Evolutionary conservation across 2,113 vertebrate genomes (phyloP).

Genomic region (Platysternon megacephalum): DNA sequence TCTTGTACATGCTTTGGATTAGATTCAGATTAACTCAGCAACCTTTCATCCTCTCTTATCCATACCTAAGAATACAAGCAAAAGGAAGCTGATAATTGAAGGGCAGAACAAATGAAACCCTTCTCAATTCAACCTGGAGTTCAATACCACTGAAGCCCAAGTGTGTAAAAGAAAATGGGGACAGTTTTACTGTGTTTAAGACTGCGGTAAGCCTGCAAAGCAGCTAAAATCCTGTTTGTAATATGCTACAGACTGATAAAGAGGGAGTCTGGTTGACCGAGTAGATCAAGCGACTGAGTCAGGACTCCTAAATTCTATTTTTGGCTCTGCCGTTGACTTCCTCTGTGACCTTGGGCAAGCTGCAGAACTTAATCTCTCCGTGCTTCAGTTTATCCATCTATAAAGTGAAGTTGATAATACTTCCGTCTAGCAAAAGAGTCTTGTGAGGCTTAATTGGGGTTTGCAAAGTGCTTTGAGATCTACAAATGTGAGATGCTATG

Average conservation of each 20-base stretch:
- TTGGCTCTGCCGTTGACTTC: not conserved
- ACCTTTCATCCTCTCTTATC: constrained; percentile 42
- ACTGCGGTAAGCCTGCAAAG: not conserved
- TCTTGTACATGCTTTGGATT: constrained; percentile 52
- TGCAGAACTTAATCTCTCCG: not conserved
- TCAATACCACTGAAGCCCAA: constrained; percentile 5
- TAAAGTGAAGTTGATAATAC: not conserved
- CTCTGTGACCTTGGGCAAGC: not conserved
- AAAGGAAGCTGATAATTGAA: constrained; percentile 42
- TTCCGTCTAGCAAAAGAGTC: not conserved
- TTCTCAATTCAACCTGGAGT: constrained; percentile 33
- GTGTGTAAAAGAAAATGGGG: fast-evolving
- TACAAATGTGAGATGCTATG: not conserved
- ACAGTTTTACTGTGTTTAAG: not conserved
- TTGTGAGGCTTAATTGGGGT: not conserved
- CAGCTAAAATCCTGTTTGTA: not conserved
- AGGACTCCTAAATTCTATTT: not conserved
- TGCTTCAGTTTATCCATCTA: not conserved
- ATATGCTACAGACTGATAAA: not conserved
- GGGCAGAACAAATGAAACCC: not conserved
- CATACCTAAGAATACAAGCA: constrained; percentile 33
- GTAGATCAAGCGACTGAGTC: not conserved
- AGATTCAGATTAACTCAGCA: constrained; percentile 55
- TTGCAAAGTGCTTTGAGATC: not conserved
- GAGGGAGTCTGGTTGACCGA: not conserved